Base-by-base conservation (phyloP, 2,888 invertebrate species). In the Ceriagrion tenellum region DNA sequence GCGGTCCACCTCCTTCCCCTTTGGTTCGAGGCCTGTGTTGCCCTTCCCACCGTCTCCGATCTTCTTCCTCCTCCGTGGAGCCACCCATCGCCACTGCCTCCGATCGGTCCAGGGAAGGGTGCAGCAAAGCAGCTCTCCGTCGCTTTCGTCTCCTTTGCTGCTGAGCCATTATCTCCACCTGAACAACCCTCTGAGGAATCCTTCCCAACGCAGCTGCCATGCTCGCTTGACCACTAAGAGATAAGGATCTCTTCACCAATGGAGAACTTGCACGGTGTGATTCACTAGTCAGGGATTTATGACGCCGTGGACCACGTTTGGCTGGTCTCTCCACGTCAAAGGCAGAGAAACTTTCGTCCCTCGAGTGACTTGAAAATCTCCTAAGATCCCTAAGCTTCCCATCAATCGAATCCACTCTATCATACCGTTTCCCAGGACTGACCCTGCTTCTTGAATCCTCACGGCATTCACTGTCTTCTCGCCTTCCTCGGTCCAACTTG, bases 171-270 rank as follows among this genome's bases (percentile, higher is more conserved):
- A 93, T 93, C 69, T 93, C 93, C 12, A 93, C 93, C 74, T 93
- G 93, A 26, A 93, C 93, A 6, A 93, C 93, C 47, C 93, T 93
- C 26, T 93, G 93, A 16, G 93, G 69, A 40, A 93, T 55, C n/a
- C 69, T 63, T 47, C 93, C 93, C 30, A 93, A 69, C n/a, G 93
- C 93, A 47, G 93, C 93, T n/a, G 93, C 93, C 93, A 93, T 93
- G n/a, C 93, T 93, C 55, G 93, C 93, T n/a, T 93, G 93, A n/a
- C 93, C 93, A 69, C 93, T 93, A 26, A 93, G 69, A 74, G 93
- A 93, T 23, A 93, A 55, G 63, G 93, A 93, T 47, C 93, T 93
- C 69, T 93, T 93, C 47, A 93, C 93, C 69, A 93, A 74, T 69
- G 93, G 93, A n/a, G 93, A 93, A 69, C 93, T 93, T 47, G 93